A percentile compares a stretch with the other conserved stretches of the same genome.
Evolutionary conservation across 2,797 vertebrate genomes (phyloP).

Genomic region (Catamblyrhynchus diadema): DNA sequence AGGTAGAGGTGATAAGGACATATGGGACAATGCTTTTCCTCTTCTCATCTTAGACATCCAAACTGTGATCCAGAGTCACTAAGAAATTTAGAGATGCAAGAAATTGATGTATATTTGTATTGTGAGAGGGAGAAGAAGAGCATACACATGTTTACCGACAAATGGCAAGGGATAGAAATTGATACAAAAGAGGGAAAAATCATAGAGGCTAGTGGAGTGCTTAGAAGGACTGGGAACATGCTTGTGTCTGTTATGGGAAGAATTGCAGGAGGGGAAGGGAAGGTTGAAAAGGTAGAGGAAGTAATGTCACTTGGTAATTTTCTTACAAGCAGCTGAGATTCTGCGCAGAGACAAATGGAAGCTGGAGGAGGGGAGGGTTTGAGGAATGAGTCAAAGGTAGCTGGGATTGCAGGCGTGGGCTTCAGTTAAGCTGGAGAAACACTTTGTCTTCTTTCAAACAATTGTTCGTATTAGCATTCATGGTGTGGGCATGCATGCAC

Average conservation of each 20-base stretch:
- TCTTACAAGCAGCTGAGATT: neutral
- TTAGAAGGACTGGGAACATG: neutral
- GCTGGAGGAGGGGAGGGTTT: constrained; percentile 38
- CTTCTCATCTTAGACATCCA: neutral
- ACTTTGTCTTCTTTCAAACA: constrained; percentile 53
- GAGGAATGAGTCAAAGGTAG: constrained; percentile 64
- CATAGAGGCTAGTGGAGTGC: neutral
- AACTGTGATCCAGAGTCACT: neutral
- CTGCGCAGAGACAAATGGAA: neutral
- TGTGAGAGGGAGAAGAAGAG: neutral
- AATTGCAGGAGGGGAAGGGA: neutral
- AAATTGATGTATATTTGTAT: neutral
- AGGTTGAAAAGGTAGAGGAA: neutral
- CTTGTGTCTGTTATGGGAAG: neutral
- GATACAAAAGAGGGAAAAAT: neutral
- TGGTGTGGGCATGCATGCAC: constrained; percentile 46
- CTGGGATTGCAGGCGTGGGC: constrained; percentile 60
- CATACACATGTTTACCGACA: neutral
- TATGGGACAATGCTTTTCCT: neutral
- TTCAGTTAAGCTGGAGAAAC: constrained; percentile 51
- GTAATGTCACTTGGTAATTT: neutral
- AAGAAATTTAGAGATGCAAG: neutral
- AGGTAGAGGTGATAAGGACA: neutral
- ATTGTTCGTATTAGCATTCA: constrained; percentile 26
- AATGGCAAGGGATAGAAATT: neutral